Evolutionary conservation across 2,888 invertebrate species (phyloP).

Genomic region (Hemicrepidius hirtus): DNA sequence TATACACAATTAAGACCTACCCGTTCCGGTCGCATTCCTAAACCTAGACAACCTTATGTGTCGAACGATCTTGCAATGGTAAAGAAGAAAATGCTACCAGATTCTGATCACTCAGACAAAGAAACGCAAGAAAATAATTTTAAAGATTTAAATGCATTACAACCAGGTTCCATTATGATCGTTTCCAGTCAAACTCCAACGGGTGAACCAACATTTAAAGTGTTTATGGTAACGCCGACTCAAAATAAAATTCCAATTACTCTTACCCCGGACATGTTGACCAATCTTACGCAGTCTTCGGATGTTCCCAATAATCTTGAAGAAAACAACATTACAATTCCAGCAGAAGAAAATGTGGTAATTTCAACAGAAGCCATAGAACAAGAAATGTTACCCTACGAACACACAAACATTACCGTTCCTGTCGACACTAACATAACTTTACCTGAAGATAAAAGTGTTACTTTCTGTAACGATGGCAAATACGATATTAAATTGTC

Average conservation of each 20-base stretch:
- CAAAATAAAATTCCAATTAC: conserved; percentile 67
- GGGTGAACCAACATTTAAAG: conserved; percentile 72
- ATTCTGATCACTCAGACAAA: background rate
- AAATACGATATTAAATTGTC: background rate
- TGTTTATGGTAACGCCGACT: conserved; percentile 73
- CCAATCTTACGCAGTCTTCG: conserved; percentile 49
- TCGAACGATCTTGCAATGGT: conserved; percentile 31
- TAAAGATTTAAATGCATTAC: conserved; percentile 58
- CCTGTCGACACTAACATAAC: background rate
- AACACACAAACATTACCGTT: background rate
- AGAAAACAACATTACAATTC: conserved; percentile 53
- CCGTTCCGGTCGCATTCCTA: conserved; percentile 71
- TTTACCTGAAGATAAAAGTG: background rate
- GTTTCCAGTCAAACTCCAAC: conserved; percentile 70
- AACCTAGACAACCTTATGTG: conserved; percentile 61
- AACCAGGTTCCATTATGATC: conserved; percentile 74
- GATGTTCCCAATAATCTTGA: conserved; percentile 36
- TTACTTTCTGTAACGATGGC: conserved; percentile 7
- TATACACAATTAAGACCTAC: conserved; percentile 66
- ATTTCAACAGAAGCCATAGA: conserved; percentile 1
- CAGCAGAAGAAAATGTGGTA: conserved; percentile 23
- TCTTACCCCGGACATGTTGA: conserved; percentile 66
- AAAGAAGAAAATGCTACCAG: conserved; percentile 30
- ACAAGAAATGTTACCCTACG: conserved; percentile 3
- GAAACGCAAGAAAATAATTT: background rate